A percentile compares a stretch with the other conserved stretches of the same genome.
Conservation (phyloP, 2,113 vertebrate species). For the Melospiza georgiana region DNA sequence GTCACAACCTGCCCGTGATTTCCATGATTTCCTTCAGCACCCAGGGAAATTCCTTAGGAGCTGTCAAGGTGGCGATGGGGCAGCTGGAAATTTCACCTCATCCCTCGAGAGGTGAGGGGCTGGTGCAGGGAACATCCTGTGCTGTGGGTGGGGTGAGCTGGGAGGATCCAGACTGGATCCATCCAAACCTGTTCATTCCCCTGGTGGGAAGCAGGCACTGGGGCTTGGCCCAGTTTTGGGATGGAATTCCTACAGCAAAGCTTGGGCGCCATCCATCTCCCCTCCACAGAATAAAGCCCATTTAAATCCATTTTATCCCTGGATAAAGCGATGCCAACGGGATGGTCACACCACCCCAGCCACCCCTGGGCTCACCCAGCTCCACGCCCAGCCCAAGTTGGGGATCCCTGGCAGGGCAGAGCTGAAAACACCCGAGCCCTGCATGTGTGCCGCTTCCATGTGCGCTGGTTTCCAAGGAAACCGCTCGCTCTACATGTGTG, state of each 20-base stretch:
- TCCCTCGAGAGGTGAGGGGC: accelerated
- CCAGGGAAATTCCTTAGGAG: accelerated
- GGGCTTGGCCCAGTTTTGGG: not conserved
- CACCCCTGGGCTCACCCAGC: not conserved
- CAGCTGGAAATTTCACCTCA: not conserved
- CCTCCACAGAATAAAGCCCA: accelerated
- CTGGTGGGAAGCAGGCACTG: accelerated
- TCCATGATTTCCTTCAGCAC: not conserved
- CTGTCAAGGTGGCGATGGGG: not conserved
- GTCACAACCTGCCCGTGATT: accelerated
- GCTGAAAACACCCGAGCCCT: not conserved
- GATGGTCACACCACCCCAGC: accelerated
- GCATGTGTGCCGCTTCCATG: constrained; percentile 60
- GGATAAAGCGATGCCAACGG: accelerated
- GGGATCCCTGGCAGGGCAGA: not conserved
- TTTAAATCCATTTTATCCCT: not conserved
- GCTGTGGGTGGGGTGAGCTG: accelerated
- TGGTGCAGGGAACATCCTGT: not conserved
- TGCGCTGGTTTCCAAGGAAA: constrained; percentile 70
- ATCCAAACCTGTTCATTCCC: accelerated
- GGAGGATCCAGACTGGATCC: not conserved
- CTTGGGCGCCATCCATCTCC: accelerated
- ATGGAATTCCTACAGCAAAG: not conserved
- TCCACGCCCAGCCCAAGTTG: not conserved
- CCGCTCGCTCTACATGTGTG: constrained; percentile 69